These are phyloP conservation scores for Prionailurus bengalensis DNA, from an alignment of 2,113 vertebrate species.

Conservation along the genomic window DNA sequence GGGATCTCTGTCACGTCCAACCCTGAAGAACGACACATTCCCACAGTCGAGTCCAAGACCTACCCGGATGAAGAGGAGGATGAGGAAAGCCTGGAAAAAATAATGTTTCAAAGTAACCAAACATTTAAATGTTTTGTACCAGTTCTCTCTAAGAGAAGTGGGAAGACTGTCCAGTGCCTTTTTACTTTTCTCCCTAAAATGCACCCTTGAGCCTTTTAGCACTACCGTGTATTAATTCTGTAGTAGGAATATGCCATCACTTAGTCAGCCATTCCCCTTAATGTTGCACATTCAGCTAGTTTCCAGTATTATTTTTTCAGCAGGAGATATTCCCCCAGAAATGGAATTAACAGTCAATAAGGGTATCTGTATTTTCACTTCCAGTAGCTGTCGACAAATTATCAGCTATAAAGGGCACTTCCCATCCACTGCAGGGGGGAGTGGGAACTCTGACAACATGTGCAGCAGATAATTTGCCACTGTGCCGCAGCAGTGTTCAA, in stretches of 20 bases:
- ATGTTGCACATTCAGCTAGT: background rate
- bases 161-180: background rate
- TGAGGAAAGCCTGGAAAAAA: slow-evolving; percentile 81
- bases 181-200: background rate
- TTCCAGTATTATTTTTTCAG: slow-evolving; percentile 25
- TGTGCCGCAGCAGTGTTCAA: background rate
- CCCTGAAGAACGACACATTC: slow-evolving; percentile 69
- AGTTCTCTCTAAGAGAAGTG: background rate
- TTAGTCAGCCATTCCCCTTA: background rate
- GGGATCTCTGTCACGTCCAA: slow-evolving; percentile 64
- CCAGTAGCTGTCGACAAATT: background rate
- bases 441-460: too few species aligned
- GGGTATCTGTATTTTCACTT: background rate
- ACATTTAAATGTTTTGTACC: background rate
- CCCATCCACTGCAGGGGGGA: accelerated
- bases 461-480: background rate
- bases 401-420: background rate
- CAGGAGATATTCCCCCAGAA: background rate
- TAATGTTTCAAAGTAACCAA: slow-evolving; percentile 70
- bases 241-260: background rate
- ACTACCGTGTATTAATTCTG: background rate
- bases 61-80: slow-evolving; percentile 81
- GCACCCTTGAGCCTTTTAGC: background rate
- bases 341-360: background rate
- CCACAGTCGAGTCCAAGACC: slow-evolving; percentile 10